phyloP scores from a whole-genome alignment of 2,888 invertebrate genomes.

The Amorpha juglandis region DNA sequence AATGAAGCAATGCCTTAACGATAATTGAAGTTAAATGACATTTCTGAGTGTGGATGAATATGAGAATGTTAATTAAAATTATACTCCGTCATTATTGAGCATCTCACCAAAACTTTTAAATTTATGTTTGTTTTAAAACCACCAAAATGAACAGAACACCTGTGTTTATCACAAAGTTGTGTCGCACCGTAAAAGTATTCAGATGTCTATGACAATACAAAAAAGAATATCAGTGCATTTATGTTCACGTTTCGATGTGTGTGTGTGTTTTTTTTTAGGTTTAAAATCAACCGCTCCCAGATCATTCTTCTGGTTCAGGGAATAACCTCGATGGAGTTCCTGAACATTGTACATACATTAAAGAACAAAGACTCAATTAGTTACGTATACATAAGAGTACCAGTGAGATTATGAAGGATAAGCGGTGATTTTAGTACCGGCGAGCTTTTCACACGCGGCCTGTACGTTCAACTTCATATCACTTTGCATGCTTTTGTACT shows the following conservation, averaged over 20 bases:
- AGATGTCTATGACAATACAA: constrained; percentile 25
- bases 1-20: no score
- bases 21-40: no score
- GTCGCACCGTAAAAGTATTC: constrained; percentile 22
- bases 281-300: constrained; percentile 83
- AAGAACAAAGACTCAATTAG: constrained; percentile 84
- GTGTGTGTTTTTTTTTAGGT: constrained; percentile 82
- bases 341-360: constrained; percentile 80
- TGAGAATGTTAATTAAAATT: no score
- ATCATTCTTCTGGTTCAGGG: constrained; percentile 85
- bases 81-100: no score
- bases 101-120: constrained; percentile 1
- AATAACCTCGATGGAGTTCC: constrained; percentile 78
- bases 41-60: no score
- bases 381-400: constrained; percentile 76
- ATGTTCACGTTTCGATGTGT: constrained; percentile 70
- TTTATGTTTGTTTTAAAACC: constrained; percentile 29
- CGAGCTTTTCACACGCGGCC: constrained; percentile 73
- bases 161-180: constrained; percentile 29
- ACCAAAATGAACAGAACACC: constrained; percentile 33
- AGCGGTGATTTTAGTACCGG: constrained; percentile 83
- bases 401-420: constrained; percentile 82
- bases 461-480: constrained; percentile 76
- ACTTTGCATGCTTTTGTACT: constrained; percentile 56
- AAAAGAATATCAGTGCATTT: constrained; percentile 55